phyloP scores from a whole-genome alignment of 2,797 vertebrate species.

The Carcharodon carcharias region DNA sequence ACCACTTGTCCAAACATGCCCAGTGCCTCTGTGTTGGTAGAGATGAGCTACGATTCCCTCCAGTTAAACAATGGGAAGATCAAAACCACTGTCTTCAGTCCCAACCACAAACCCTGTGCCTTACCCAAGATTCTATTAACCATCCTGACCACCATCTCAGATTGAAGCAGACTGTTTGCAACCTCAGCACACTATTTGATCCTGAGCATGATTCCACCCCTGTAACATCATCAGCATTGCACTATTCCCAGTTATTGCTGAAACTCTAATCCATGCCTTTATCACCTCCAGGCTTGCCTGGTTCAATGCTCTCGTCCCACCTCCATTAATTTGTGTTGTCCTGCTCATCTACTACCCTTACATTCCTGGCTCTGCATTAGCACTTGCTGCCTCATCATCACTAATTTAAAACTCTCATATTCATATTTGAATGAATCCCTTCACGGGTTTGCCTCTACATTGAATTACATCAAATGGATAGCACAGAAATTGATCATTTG shows the following conservation, averaged over 20 bases:
- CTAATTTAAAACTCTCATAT: not conserved
- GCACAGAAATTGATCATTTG: not conserved
- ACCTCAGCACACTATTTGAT: not conserved
- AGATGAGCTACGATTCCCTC: not conserved
- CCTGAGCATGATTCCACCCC: not conserved
- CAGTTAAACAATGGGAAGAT: not conserved
- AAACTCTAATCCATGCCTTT: not conserved
- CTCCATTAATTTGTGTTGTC: not conserved
- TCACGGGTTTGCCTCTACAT: too few relatives aligned
- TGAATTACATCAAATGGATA: not conserved
- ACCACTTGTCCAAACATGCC: not conserved
- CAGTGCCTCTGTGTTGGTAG: not conserved
- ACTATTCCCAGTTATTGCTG: not conserved
- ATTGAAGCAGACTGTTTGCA: not conserved
- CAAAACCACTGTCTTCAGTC: not conserved
- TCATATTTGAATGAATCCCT: not conserved
- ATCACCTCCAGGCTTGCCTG: not conserved
- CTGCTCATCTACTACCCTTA: not conserved
- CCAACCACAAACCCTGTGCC: not conserved
- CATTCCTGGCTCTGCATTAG: not conserved
- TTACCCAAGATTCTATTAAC: not conserved
- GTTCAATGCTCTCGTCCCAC: not conserved
- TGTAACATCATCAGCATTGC: not conserved
- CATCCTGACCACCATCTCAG: not conserved
- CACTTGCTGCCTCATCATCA: not conserved